These are phyloP conservation scores for Zoanthus sansibaricus DNA, from an alignment of 92 coral and sea anemone species.

Conservation along the genomic window DNA sequence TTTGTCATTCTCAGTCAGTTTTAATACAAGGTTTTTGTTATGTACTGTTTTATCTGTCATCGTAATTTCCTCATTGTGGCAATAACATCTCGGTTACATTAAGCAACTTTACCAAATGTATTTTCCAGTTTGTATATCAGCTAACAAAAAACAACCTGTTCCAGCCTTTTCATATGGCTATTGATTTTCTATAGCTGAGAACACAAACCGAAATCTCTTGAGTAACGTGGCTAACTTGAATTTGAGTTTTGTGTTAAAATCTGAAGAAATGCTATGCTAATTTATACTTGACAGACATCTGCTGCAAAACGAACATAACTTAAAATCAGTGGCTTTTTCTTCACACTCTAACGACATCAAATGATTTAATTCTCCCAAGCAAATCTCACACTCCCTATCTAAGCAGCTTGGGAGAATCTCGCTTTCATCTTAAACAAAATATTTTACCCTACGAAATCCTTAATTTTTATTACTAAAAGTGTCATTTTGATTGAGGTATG, in stretches of 20 bases:
- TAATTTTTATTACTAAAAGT: no score
- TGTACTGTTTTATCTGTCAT: constrained; percentile 10
- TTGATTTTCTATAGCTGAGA: background rate
- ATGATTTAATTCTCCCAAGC: no score
- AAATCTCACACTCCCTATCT: no score
- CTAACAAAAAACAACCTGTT: background rate
- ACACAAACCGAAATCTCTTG: background rate
- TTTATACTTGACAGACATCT: background rate
- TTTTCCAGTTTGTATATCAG: background rate
- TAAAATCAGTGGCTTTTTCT: no score
- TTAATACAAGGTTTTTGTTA: background rate
- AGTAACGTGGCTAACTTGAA: background rate
- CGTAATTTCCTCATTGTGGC: background rate
- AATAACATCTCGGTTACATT: background rate
- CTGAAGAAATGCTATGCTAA: background rate
- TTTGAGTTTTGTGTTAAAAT: background rate
- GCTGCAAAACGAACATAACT: background rate
- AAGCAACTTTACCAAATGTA: background rate
- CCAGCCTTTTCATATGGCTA: background rate
- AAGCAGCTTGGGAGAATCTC: no score
- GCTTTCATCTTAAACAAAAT: no score
- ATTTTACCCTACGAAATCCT: no score
- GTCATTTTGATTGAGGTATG: no score
- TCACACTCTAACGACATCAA: no score
- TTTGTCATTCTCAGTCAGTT: background rate